Base-by-base conservation (phyloP, 2,888 invertebrate genomes). In the Sphaeridia pumilis region DNA sequence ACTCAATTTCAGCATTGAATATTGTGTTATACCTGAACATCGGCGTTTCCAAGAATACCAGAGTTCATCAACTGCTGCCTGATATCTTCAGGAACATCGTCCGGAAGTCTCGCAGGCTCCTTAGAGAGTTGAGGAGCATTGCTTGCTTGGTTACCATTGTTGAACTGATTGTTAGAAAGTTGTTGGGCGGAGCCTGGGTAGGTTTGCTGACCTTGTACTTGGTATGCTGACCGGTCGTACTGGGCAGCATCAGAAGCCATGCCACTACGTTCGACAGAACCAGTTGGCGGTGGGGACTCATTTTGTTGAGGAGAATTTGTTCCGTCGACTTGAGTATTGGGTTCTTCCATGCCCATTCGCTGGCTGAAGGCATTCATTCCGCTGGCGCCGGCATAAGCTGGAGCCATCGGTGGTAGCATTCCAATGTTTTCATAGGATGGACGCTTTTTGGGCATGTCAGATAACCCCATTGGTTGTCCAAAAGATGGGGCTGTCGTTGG, bases 31-130 rank as follows among this genome's bases (percentile, higher is more conserved):
- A 89, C 78, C 61, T 88, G 87, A 55, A 89, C 88, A 65, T 88
- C 85, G 42, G 88, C 88, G 67, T 88, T 86, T 63, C 84, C 83
- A 51, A 89, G 73, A 64, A 89, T 88, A 35, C 89, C 89, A 0
- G 88, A 88, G 46, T 84, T 82, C 43, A 88, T 71, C 4, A 89
- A 72, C 66, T 89, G 88, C 67, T 86, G 79, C 36, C 87, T 76
- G 43, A 89, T 75, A 65, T 89, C 88, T 60, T 87, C 87, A 3
- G 89, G 89, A 4, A 88, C 87, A 74, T 89, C 88, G 66, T 87
- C 87, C 12, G 89, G 89, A 41, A 89, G 66, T 28, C 60, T 57
- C 1, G 44, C 36, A 5, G 44, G 25, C 17, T 31, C 27, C 7
- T 3, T 36, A 14, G 14, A 4, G 14, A 1, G 24, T 27, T 21